Base-by-base conservation (phyloP, 2,113 vertebrate genomes). In the Vulpes ferrilata region DNA sequence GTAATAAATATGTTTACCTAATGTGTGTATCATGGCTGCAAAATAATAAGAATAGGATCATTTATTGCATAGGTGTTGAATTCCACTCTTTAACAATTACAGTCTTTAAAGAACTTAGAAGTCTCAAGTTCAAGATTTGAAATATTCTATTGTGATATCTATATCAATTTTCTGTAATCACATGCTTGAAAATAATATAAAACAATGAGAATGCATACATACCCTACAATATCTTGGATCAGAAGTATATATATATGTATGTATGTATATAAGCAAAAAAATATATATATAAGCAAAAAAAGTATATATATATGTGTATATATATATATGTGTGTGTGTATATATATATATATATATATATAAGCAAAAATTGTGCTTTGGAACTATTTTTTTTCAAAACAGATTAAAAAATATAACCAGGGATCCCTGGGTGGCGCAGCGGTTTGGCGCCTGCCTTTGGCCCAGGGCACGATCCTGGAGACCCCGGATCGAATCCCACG, bases 131-230 rank as follows among this genome's bases (percentile, higher is more conserved):
- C 38, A 62, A 32, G 53, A 82, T 53, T 55, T 55, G 73, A 85
- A 89, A 85, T 79, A 89, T 51, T 53, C 57, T 90, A 94, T 59
- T 88, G 3, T 69, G 62, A 59, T 1, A 84, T 8, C 27, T 10
- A 67, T 82, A 91, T 27, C 25, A 51, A 23, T n/a, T 85, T 74
- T 90, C 71, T 69, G 17, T 51, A 65, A 74, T 1, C 15, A 69
- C 12, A 60, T 73, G 11, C 17, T 89, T 89, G 13, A 92, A 93
- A 90, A 17, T 73, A 87, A 69, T 65, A 73, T 25, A 95, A 92
- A 86, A 13, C 11, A 55, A 59, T 69, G 20, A 88, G 23, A n/a
- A 76, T 51, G 35, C 7, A 57, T 69, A 64, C 51, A 4, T 30
- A 71, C 23, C n/a, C n/a, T 59, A 0, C 83, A 78, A 60, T 57